Evolutionary conservation across 2,113 vertebrate species (phyloP), one percentile per base, ranked within the genome.

Genomic region (Pelecanus crispus): DNA sequence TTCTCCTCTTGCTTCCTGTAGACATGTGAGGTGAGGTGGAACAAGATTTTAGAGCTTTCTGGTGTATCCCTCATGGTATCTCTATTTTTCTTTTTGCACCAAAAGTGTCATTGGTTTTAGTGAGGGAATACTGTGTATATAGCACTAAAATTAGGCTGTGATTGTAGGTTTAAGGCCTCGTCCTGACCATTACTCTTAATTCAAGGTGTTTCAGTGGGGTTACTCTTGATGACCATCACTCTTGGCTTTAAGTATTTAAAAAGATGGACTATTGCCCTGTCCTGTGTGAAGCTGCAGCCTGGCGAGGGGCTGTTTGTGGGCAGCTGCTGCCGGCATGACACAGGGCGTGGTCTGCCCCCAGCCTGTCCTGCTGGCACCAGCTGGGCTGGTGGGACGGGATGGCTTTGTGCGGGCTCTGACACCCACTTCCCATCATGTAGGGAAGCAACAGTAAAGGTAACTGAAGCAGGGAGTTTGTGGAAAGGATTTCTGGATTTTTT

Each of bases 351-450:
- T 90, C 66, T 82, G 58, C 21, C 16, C 9, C 42, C 21, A 55
- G n/a, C 29, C 38, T 77, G 10, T 38, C 66, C 68, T 70, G 34
- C 32, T 73, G 56, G 17, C 36, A 16, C 9, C 0, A 0, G 34
- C 17, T 0, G 3, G 32, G 62, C 42, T 82, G 45, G 31, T 0
- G 6, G 42, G 71, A 62, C 0, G 5, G n/a, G 9, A 38, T 13
- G 28, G 19, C 8, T 89, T 86, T 58, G 32, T 67, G 34, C 0
- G 2, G 45, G n/a, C 55, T 84, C 55, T 59, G 45, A 29, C 53
- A 53, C 13, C 26, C 62, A 44, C 44, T 6, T 72, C 49, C 32
- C 6, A 11, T 86, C 12, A 2, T 10, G 21, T 1, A 25, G n/a
- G 14, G 32, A 71, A 70, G 36, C 14, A 82, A 18, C n/a, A 63